Evolutionary conservation across 2,113 vertebrate genomes (phyloP).

Genomic region (Pandion haliaetus): DNA sequence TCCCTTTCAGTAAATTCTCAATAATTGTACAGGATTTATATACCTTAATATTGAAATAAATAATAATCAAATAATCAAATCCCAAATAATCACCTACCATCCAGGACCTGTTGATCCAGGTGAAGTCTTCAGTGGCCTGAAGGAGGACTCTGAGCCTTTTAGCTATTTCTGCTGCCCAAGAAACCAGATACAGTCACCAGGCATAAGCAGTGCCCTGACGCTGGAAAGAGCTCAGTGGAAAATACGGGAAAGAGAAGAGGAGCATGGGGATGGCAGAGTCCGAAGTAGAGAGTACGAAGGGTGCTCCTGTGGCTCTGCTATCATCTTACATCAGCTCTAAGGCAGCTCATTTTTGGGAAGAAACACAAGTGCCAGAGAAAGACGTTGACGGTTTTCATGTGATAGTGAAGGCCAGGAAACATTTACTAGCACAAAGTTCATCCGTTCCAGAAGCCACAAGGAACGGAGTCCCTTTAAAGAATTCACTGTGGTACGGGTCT

Average conservation of each 20-base stretch:
- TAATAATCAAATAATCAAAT: no score
- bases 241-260: not conserved
- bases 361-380: not conserved
- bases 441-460: not conserved
- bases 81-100: not conserved
- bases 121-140: not conserved
- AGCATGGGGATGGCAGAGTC: fast-evolving
- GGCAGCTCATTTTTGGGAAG: not conserved
- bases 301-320: fast-evolving
- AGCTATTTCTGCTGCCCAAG: not conserved
- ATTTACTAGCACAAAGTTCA: not conserved
- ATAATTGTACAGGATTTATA: not conserved
- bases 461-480: not conserved
- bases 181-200: not conserved
- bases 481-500: not conserved
- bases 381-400: fast-evolving
- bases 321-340: fast-evolving
- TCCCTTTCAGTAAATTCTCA: not conserved
- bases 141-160: not conserved
- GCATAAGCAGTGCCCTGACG: not conserved
- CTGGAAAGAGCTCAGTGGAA: not conserved
- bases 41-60: not conserved
- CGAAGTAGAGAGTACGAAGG: no score
- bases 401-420: not conserved
- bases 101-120: not conserved